Base-by-base conservation (phyloP, 2,888 invertebrate species). In the Exocentrus adspersus region DNA sequence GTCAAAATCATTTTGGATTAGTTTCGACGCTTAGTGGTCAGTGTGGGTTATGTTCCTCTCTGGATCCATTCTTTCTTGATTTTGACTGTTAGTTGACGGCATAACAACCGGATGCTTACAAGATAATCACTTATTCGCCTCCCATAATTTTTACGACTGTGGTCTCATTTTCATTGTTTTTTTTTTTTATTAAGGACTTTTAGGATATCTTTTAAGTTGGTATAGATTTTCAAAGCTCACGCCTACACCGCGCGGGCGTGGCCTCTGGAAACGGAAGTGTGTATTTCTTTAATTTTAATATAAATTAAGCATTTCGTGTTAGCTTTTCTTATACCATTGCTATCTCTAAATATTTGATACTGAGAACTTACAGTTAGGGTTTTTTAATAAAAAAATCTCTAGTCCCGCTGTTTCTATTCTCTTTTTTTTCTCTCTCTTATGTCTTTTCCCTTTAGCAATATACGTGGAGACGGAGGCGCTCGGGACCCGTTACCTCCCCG, bases 301-400 rank as follows among this genome's bases (percentile, higher is more conserved):
- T 67, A 76, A 74, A 76, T 57, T 57, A 68, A 77, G 77, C 76
- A 77, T 86, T 87, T 80, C 86, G 86, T 87, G 85, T 87, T 87
- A 86, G 87, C 87, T 87, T 87, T 81, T 78, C 77, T 77, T 76
- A 78, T 78, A 78, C 76, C 77, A 81, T 80, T 80, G 80, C 81
- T 80, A 79, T 80, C 74, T 77, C 73, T 76, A 86, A 85, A 86
- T 85, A 82, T 82, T 82, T 82, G 87, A 87, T 87, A 87, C 87
- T 87, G 87, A 86, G 85, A 82, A 83, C 82, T 85, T 85, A 86
- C 85, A 85, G 78, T 81, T 82, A 81, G 81, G 79, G 80, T 82
- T 82, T 82, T 82, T 80, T 80, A 81, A 81, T 79, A 79, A 85
- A 80, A 86, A 87, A 87, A 86, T 87, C 87, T 88, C 88, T 88